Percentiles rank a stretch among this genome's conserved stretches.
Conservation (phyloP, 2,113 vertebrate species). For the Mormyrus iriodes region DNA sequence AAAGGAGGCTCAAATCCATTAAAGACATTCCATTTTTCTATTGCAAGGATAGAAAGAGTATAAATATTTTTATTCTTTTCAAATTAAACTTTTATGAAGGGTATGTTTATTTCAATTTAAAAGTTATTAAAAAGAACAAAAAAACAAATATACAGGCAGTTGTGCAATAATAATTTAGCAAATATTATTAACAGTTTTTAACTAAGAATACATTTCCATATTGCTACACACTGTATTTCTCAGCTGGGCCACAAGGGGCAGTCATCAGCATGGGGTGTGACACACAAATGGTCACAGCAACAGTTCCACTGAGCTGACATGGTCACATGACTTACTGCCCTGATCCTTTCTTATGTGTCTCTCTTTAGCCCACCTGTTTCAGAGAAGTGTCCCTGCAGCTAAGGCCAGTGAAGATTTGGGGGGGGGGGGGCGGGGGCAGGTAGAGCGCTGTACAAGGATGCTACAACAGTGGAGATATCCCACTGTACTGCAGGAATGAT, state of each 20-base stretch:
- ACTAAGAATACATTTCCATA: constrained; percentile 48
- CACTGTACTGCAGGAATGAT: constrained; percentile 16
- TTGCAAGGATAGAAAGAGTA: constrained; percentile 48
- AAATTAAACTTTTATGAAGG: constrained; percentile 39
- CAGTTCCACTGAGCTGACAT: neutral
- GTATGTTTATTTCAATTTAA: constrained; percentile 12
- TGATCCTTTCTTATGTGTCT: neutral
- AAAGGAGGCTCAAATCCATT: constrained; percentile 38
- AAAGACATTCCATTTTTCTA: constrained; percentile 59
- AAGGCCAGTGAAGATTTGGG: neutral
- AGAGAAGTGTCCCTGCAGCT: neutral
- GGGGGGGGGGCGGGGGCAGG: neutral
- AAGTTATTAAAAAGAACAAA: constrained; percentile 42
- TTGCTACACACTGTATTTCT: constrained; percentile 43
- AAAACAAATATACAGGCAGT: constrained; percentile 56
- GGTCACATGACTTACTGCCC: neutral
- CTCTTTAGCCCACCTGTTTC: neutral
- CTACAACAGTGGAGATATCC: constrained; percentile 21
- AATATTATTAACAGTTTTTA: constrained; percentile 50
- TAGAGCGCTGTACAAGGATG: neutral
- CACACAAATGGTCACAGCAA: neutral
- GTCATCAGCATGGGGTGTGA: neutral
- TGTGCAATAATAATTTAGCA: constrained; percentile 52
- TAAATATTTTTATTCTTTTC: constrained; percentile 42
- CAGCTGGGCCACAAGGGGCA: constrained; percentile 4